phyloP scores from a whole-genome alignment of 1,140 invertebrate species.

The Drosophila ohnishii region DNA sequence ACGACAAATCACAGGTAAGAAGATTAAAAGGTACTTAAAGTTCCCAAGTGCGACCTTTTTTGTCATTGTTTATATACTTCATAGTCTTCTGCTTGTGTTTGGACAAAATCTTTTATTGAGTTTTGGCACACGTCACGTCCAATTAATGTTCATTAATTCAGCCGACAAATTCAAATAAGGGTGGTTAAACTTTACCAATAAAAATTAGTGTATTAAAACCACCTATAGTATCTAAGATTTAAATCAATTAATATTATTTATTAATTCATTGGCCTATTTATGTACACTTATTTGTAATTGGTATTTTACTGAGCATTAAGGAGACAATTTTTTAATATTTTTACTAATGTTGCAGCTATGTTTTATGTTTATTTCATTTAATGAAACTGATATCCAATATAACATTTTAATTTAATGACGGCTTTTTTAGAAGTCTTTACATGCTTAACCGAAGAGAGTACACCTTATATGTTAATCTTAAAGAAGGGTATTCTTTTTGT shows the following conservation, averaged over 20 bases:
- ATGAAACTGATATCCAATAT: constrained; percentile 64
- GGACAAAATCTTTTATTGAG: too few species aligned
- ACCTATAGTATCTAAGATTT: background rate
- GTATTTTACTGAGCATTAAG: constrained; percentile 26
- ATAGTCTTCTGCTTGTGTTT: too few species aligned
- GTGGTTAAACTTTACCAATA: background rate
- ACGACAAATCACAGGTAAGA: too few species aligned
- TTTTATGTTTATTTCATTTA: constrained; percentile 64
- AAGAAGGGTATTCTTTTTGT: constrained; percentile 23
- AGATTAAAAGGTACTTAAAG: too few species aligned
- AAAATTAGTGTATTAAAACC: background rate
- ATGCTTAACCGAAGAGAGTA: constrained; percentile 63
- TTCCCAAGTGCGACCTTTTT: too few species aligned
- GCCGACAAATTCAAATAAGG: too few species aligned
- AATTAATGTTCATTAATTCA: too few species aligned
- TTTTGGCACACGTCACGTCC: too few species aligned
- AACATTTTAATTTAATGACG: constrained; percentile 35
- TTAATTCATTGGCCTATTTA: constrained; percentile 52
- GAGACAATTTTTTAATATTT: constrained; percentile 45
- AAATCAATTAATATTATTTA: constrained; percentile 16
- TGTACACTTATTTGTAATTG: constrained; percentile 42
- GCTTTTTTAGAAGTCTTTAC: constrained; percentile 36
- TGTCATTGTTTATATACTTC: too few species aligned
- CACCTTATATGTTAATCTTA: constrained; percentile 42
- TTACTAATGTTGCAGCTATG: constrained; percentile 46